Percentiles rank a stretch among this genome's conserved stretches.
Evolutionary conservation across 2,113 vertebrate genomes (phyloP).

Genomic region (Apistogramma diplotaenia): DNA sequence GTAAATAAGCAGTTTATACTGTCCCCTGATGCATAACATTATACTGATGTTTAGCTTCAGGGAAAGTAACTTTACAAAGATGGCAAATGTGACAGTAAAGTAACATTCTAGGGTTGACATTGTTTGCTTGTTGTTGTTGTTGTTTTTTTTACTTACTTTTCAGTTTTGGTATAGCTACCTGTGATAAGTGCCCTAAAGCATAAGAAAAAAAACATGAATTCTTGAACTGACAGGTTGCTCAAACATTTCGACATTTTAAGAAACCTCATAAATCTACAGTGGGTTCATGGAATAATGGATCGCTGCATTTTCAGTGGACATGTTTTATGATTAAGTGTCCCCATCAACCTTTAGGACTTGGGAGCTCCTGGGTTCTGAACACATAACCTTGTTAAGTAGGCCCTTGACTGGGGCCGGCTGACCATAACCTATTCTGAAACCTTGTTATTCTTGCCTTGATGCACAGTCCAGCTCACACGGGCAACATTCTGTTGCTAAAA

Average conservation of each 20-base stretch:
- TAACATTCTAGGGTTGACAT: slow-evolving; percentile 1
- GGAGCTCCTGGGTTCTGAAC: slow-evolving; percentile 66
- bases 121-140: slow-evolving; percentile 7
- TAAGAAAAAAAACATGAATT: background rate
- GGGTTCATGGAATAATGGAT: slow-evolving; percentile 34
- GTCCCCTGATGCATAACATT: slow-evolving; percentile 21
- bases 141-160: background rate
- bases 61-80: slow-evolving; percentile 37
- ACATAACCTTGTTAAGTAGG: slow-evolving; percentile 73
- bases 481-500: slow-evolving; percentile 72
- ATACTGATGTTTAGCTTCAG: slow-evolving; percentile 29
- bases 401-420: slow-evolving; percentile 59
- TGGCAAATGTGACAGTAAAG: slow-evolving; percentile 18
- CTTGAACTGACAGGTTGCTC: background rate
- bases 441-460: slow-evolving; percentile 76
- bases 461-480: slow-evolving; percentile 65
- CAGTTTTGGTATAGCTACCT: background rate
- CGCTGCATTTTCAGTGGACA: slow-evolving; percentile 46
- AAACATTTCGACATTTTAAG: slow-evolving; percentile 25
- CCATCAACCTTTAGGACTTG: slow-evolving; percentile 65
- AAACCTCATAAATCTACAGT: slow-evolving; percentile 32
- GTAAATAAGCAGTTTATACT: slow-evolving; percentile 32
- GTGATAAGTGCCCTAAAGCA: background rate
- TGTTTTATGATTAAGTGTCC: slow-evolving; percentile 63
- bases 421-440: slow-evolving; percentile 74